These are phyloP conservation scores for Scaptodrosophila lebanonensis DNA, from an alignment of 1,140 invertebrate genomes.

Conservation along the genomic window DNA sequence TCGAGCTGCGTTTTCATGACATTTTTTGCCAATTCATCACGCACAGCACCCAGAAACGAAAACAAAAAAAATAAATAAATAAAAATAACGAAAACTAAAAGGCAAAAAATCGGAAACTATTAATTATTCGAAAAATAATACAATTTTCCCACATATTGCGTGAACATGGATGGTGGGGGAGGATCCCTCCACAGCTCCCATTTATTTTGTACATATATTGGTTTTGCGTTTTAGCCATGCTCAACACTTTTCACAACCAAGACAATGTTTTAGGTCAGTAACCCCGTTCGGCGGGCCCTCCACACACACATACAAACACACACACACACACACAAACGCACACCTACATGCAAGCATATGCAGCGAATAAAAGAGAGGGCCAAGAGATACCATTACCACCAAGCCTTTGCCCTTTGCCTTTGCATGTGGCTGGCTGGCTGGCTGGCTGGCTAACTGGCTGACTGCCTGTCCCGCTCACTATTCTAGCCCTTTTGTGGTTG, in stretches of 20 bases:
- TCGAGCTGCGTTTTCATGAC: conserved; percentile 8
- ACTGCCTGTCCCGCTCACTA: not conserved
- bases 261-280: conserved; percentile 49
- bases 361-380: not conserved
- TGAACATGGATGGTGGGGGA: not conserved
- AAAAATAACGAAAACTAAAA: no score
- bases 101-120: conserved; percentile 15
- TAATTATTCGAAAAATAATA: conserved; percentile 20
- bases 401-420: no score
- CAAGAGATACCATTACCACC: no score
- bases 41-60: no score
- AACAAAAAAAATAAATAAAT: no score
- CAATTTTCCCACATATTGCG: conserved; percentile 1
- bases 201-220: conserved; percentile 33
- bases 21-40: conserved; percentile 44
- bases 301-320: no score
- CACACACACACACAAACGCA: conserved; percentile 21
- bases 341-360: conserved; percentile 7
- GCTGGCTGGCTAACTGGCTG: not conserved
- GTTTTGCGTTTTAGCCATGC: conserved; percentile 33
- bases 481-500: conserved; percentile 8
- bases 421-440: not conserved
- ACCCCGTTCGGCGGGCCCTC: conserved; percentile 27
- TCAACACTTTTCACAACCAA: conserved; percentile 53
- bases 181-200: conserved; percentile 1